phyloP scores from a whole-genome alignment of 2,113 vertebrate genomes.

The Corvus hawaiiensis region DNA sequence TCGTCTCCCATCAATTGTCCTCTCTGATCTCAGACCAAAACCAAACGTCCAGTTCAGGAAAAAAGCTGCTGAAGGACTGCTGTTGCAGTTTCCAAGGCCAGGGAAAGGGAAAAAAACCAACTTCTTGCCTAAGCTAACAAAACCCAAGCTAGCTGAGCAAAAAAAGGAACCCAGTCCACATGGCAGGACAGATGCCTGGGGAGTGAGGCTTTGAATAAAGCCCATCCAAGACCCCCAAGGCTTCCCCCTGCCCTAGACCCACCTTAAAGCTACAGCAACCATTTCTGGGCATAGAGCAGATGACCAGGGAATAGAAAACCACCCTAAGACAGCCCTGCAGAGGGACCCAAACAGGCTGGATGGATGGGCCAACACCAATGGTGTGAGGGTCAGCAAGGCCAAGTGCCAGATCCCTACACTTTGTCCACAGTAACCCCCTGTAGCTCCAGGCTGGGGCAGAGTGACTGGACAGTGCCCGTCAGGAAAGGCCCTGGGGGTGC shows the following conservation, averaged over 20 bases:
- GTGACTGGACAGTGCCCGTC: neutral
- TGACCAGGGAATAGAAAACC: neutral
- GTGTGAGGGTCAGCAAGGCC: neutral
- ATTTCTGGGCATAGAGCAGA: neutral
- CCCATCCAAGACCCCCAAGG: too few species aligned
- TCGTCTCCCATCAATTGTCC: rapidly evolving
- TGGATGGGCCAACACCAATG: neutral
- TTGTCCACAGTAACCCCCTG: neutral
- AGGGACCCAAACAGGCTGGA: neutral
- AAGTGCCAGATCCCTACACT: neutral
- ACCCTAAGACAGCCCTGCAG: neutral
- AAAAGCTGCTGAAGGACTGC: neutral
- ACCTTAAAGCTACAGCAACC: neutral
- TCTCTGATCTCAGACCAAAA: neutral
- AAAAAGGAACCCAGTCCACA: neutral
- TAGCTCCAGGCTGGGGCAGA: neutral
- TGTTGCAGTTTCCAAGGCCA: neutral
- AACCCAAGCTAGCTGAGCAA: too few species aligned
- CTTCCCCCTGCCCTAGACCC: neutral
- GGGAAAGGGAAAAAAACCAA: neutral
- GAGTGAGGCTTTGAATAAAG: neutral
- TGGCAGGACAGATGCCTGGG: rapidly evolving
- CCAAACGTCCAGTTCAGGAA: neutral
- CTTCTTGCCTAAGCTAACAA: neutral
- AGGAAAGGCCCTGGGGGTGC: neutral